phyloP scores from a whole-genome alignment of 2,888 invertebrate genomes.

The Cecidostiba fungosa region DNA sequence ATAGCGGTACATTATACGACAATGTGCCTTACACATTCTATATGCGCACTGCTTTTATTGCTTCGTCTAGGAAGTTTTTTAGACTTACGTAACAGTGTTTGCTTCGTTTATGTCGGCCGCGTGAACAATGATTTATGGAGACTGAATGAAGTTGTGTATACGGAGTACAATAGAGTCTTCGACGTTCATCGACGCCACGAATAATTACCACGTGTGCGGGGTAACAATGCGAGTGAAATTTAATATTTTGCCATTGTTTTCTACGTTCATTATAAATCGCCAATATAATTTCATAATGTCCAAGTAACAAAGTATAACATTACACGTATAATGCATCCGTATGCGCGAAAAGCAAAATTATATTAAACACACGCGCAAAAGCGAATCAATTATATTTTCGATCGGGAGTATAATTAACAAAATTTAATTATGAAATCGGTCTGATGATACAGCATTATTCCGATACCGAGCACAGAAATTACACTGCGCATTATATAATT shows the following conservation, averaged over 20 bases:
- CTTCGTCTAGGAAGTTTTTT: too few species aligned
- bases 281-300: background rate
- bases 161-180: too few species aligned
- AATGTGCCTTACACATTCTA: too few species aligned
- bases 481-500: background rate
- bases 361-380: background rate
- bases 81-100: too few species aligned
- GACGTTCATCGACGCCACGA: too few species aligned
- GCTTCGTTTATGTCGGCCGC: too few species aligned
- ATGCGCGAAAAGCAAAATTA: background rate
- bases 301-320: background rate
- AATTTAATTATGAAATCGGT: slow-evolving; percentile 38
- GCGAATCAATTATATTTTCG: slow-evolving; percentile 33
- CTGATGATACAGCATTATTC: slow-evolving; percentile 24
- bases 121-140: too few species aligned
- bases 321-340: background rate
- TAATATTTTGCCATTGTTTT: slow-evolving; percentile 23
- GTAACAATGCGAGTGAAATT: slow-evolving; percentile 1
- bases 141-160: too few species aligned
- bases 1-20: background rate
- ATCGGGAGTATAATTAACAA: slow-evolving; percentile 11
- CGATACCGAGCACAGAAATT: background rate
- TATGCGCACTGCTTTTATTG: too few species aligned
- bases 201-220: background rate
- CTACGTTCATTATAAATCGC: background rate